Conservation (phyloP, 2,797 vertebrate genomes). For the Loris lydekkerianus region DNA sequence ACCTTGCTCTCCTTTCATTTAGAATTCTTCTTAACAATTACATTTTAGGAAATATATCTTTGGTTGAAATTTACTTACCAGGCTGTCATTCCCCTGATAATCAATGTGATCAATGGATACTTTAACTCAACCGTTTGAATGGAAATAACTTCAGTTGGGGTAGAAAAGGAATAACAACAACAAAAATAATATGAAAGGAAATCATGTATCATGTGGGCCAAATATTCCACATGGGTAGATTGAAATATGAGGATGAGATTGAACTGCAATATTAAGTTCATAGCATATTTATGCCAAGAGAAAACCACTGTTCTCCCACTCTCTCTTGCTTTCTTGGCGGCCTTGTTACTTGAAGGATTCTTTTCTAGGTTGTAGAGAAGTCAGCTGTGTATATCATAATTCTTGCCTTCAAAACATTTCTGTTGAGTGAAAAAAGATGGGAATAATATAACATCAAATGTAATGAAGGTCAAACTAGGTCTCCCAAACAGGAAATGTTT, state of each 20-base stretch:
- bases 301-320: not conserved
- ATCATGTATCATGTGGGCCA: not conserved
- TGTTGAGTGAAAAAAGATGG: not conserved
- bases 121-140: not conserved
- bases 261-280: not conserved
- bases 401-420: not conserved
- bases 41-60: not conserved
- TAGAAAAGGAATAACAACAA: not conserved
- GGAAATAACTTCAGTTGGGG: not conserved
- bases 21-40: not conserved
- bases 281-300: not conserved
- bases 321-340: not conserved
- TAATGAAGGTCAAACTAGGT: not conserved
- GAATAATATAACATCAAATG: not conserved
- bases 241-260: not conserved
- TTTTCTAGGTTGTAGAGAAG: not conserved
- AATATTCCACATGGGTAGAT: not conserved
- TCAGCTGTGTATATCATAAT: not conserved
- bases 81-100: not conserved
- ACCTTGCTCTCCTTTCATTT: not conserved
- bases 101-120: rapidly evolving
- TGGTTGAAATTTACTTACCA: not conserved
- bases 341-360: not conserved
- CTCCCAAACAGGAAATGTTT: not conserved
- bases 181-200: not conserved